A percentile compares a stretch with the other conserved stretches of the same genome.
These are phyloP conservation scores for Polydrusus cervinus DNA, from an alignment of 2,888 invertebrate species.

Conservation along the genomic window DNA sequence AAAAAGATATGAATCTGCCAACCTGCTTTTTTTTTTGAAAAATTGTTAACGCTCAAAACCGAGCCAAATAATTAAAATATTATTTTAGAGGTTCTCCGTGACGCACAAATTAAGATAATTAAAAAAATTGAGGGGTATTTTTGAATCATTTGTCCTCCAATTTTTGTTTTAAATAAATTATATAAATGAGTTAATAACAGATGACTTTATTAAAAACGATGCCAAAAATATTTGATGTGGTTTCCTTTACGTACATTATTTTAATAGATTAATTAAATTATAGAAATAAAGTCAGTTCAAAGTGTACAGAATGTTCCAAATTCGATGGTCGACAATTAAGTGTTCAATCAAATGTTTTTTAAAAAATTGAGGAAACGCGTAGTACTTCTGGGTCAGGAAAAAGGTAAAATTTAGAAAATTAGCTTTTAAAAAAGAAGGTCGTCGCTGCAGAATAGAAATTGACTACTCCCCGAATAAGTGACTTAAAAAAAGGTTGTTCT, in stretches of 20 bases:
- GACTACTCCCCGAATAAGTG: no score
- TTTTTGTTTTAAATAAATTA: slow-evolving; percentile 18
- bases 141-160: slow-evolving; percentile 8
- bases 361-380: no score
- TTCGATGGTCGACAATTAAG: no score
- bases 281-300: no score
- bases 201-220: neutral
- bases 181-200: slow-evolving; percentile 1
- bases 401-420: no score
- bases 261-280: neutral
- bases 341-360: no score
- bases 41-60: slow-evolving; percentile 6
- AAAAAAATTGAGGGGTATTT: slow-evolving; percentile 8
- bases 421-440: no score
- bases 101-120: slow-evolving; percentile 28
- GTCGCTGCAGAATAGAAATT: no score
- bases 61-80: slow-evolving; percentile 37
- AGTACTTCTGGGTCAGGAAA: no score
- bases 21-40: slow-evolving; percentile 17
- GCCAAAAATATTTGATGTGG: neutral
- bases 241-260: neutral
- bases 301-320: no score
- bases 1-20: slow-evolving; percentile 17
- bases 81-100: slow-evolving; percentile 27
- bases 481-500: no score